Percentiles rank a stretch among this genome's conserved stretches.
These are phyloP conservation scores for Papilio protenor DNA, from an alignment of 2,888 invertebrate species.

Conservation along the genomic window DNA sequence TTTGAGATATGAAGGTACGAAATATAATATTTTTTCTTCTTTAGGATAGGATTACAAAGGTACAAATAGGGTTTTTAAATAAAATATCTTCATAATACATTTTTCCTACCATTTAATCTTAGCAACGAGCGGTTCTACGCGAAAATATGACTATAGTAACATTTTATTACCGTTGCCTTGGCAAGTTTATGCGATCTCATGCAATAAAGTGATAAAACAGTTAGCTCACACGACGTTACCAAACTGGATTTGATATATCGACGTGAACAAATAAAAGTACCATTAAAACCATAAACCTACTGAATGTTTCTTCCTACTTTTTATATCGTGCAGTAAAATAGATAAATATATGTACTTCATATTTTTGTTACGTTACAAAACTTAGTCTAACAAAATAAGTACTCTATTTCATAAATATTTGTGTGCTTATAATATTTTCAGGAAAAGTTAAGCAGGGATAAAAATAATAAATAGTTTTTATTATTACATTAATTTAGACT, in stretches of 20 bases:
- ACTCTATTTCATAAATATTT: neutral
- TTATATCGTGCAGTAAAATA: constrained; percentile 53
- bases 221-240: constrained; percentile 75
- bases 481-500: too few species aligned
- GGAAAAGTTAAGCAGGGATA: too few species aligned
- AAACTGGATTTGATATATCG: constrained; percentile 76
- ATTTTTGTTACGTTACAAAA: constrained; percentile 60
- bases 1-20: neutral
- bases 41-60: neutral
- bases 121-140: constrained; percentile 50
- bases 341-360: constrained; percentile 74
- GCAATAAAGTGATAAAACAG: constrained; percentile 84
- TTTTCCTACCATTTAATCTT: constrained; percentile 27
- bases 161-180: constrained; percentile 74
- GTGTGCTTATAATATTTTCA: neutral
- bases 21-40: neutral
- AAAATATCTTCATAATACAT: constrained; percentile 13
- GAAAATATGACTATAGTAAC: constrained; percentile 67
- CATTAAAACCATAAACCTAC: constrained; percentile 77
- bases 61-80: neutral
- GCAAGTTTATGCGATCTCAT: constrained; percentile 79
- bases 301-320: constrained; percentile 75
- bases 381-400: neutral
- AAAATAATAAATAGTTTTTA: too few species aligned
- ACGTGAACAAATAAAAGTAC: constrained; percentile 78